These are phyloP conservation scores for Nesidiocoris tenuis DNA, from an alignment of 2,888 invertebrate species.

Conservation along the genomic window DNA sequence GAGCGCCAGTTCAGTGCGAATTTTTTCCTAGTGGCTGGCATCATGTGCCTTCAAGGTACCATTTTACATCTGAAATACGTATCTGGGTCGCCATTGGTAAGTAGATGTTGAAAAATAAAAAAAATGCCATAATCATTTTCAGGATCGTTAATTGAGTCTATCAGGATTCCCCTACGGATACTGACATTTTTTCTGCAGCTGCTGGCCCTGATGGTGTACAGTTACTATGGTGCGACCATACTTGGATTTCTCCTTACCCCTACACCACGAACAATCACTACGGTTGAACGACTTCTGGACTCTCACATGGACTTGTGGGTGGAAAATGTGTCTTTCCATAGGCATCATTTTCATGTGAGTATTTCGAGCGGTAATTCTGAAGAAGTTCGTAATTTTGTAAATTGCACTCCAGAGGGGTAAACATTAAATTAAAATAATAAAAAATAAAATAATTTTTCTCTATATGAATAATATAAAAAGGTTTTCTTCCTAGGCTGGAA, in stretches of 20 bases:
- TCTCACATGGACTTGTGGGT: conserved; percentile 46
- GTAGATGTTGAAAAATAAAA: background rate
- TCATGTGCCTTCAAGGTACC: conserved; percentile 47
- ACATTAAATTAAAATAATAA: too few species aligned
- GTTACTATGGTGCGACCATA: conserved; percentile 49
- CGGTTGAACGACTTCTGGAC: conserved; percentile 46
- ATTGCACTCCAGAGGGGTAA: too few species aligned
- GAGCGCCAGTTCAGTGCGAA: conserved; percentile 36
- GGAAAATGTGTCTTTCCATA: conserved; percentile 47
- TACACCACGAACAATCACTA: conserved; percentile 47
- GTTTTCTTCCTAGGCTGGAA: background rate
- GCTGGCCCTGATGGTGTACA: conserved; percentile 45
- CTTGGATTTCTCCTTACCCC: conserved; percentile 48
- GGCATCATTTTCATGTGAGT: conserved; percentile 44
- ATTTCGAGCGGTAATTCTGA: background rate
- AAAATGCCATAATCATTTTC: too few species aligned
- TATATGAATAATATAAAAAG: too few species aligned
- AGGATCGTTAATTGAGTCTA: background rate
- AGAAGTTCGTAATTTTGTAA: too few species aligned
- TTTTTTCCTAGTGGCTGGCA: conserved; percentile 43
- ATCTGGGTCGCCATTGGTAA: too few species aligned
- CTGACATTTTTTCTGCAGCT: conserved; percentile 40
- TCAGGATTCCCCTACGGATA: conserved; percentile 6
- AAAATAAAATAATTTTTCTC: too few species aligned
- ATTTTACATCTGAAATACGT: background rate